phyloP scores from a whole-genome alignment of 2,113 vertebrate species.

The Microtus montanus region DNA sequence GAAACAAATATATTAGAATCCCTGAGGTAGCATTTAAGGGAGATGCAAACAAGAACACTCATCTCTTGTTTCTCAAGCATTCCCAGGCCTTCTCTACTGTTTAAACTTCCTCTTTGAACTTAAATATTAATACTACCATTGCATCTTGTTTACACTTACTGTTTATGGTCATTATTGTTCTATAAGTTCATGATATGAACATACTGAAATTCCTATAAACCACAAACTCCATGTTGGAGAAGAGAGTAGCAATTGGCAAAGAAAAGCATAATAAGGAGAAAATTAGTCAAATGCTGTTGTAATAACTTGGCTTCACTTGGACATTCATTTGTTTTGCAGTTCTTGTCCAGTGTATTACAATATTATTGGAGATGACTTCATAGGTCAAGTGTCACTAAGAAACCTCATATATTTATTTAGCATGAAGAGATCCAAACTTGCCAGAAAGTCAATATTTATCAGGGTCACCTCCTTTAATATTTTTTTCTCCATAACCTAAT shows the following conservation, averaged over 20 bases:
- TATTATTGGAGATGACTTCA: slow-evolving; percentile 83
- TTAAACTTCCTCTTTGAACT: neutral
- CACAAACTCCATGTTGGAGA: slow-evolving; percentile 45
- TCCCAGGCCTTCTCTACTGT: neutral
- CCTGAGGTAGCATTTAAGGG: slow-evolving; percentile 9
- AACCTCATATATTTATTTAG: slow-evolving; percentile 82
- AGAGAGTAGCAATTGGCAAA: slow-evolving; percentile 66
- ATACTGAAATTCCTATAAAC: slow-evolving; percentile 54
- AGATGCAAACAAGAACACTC: neutral
- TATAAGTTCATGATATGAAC: slow-evolving; percentile 61
- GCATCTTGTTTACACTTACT: slow-evolving; percentile 60
- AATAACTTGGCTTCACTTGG: slow-evolving; percentile 76
- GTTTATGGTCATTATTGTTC: slow-evolving; percentile 38
- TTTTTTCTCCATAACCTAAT: slow-evolving; percentile 79
- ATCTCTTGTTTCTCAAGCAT: neutral
- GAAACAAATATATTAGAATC: slow-evolving; percentile 13
- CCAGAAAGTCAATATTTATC: slow-evolving; percentile 82
- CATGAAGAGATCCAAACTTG: slow-evolving; percentile 71
- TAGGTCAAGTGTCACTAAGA: slow-evolving; percentile 81
- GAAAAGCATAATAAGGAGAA: slow-evolving; percentile 73
- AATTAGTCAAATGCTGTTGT: slow-evolving; percentile 78
- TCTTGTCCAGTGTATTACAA: slow-evolving; percentile 80
- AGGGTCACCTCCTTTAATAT: slow-evolving; percentile 73
- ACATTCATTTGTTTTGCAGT: slow-evolving; percentile 80
- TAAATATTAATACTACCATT: neutral